Base-by-base conservation (phyloP, 2,797 vertebrate species). In the Rhinatrema bivittatum region DNA sequence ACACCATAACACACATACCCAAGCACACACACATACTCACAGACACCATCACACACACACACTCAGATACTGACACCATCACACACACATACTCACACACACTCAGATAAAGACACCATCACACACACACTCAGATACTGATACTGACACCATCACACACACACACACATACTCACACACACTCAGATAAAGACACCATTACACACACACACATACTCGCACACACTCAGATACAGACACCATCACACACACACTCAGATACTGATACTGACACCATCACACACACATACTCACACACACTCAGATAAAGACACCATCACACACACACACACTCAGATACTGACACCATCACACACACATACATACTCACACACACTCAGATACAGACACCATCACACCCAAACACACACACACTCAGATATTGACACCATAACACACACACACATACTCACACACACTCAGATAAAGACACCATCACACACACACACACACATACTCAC, bases 121-220 rank as follows among this genome's bases (percentile, higher is more conserved):
- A n/a, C n/a, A n/a, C n/a, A n/a, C n/a, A n/a, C n/a, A n/a, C n/a
- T n/a, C n/a, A n/a, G n/a, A n/a, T n/a, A n/a, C n/a, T n/a, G n/a
- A n/a, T n/a, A n/a, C n/a, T n/a, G n/a, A n/a, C n/a, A n/a, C n/a
- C n/a, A n/a, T 32, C 9, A 29, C 10, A 29, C 10, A 13, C 3
- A 29, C 28, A 29, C 16, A 30, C 61, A 54, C 39, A 39, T 54
- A 25, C 29, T 56, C 37, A 10, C 14, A 9, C 53, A 24, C 16
- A 22, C 34, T n/a, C 11, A n/a, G n/a, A n/a, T n/a, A n/a, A n/a
- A n/a, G n/a, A 7, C 6, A 14, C 16, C n/a, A n/a, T n/a, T n/a
- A 19, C 23, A 16, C 3, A 5, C n/a, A 4, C 32, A 12, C 9
- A 3, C 0, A 5, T 15, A 16, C 17, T 15, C 23, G 7, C 15